A percentile compares a stretch with the other conserved stretches of the same genome.
These are phyloP conservation scores for Syrrhaptes paradoxus DNA, from an alignment of 2,113 vertebrate species.

Conservation along the genomic window DNA sequence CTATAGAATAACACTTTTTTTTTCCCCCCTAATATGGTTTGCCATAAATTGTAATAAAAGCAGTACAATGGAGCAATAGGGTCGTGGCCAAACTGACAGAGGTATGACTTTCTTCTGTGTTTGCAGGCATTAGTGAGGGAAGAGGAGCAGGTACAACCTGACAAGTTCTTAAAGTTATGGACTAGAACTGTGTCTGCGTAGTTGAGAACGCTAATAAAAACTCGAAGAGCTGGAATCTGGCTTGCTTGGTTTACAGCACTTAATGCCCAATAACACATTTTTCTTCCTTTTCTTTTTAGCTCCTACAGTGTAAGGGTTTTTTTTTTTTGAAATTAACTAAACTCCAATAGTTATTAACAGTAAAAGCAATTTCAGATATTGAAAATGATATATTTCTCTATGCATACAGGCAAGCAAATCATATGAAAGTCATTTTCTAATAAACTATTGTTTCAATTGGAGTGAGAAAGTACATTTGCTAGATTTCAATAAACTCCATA, in stretches of 20 bases:
- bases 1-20: background rate
- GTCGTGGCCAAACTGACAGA: background rate
- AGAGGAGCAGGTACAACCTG: background rate
- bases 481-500: background rate
- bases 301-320: background rate
- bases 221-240: background rate
- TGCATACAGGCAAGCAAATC: background rate
- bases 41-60: background rate
- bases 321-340: constrained; percentile 5
- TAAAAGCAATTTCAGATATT: background rate
- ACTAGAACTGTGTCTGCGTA: background rate
- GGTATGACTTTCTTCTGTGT: background rate
- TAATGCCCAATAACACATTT: background rate
- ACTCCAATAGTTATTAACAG: background rate
- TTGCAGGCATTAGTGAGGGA: background rate
- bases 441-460: background rate
- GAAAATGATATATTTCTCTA: background rate
- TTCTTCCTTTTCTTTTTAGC: background rate
- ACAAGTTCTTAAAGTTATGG: background rate
- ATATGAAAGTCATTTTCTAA: background rate
- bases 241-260: background rate
- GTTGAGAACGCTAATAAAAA: background rate
- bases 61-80: background rate
- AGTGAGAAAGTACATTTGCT: background rate
- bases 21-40: rapidly evolving